A percentile compares a stretch with the other conserved stretches of the same genome.
Evolutionary conservation across 2,888 invertebrate species (phyloP).

Genomic region (Heliconius charithonia): DNA sequence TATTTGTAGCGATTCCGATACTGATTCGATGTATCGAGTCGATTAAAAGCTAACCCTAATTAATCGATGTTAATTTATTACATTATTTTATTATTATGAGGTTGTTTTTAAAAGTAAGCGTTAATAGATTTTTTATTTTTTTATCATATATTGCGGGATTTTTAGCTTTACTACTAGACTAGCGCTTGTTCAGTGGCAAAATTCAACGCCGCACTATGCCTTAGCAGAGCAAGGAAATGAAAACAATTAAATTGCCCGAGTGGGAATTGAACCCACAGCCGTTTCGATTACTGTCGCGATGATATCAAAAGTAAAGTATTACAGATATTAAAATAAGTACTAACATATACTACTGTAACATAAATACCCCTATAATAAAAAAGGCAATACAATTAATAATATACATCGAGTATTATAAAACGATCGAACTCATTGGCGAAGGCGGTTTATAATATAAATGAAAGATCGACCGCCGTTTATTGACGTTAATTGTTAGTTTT

Average conservation of each 20-base stretch:
- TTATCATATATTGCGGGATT: too few relatives aligned
- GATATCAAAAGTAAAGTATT: too few relatives aligned
- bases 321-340: neutral
- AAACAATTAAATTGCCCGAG: neutral
- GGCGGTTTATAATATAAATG: slow-evolving; percentile 63
- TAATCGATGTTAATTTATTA: slow-evolving; percentile 20
- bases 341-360: slow-evolving; percentile 2
- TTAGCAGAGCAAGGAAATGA: neutral
- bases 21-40: slow-evolving; percentile 74
- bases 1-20: slow-evolving; percentile 78
- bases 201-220: neutral
- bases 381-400: slow-evolving; percentile 25
- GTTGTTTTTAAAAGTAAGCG: neutral
- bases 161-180: neutral
- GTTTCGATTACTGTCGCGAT: too few relatives aligned
- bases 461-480: slow-evolving; percentile 62
- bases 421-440: slow-evolving; percentile 49
- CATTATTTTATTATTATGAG: neutral
- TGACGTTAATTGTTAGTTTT: slow-evolving; percentile 78
- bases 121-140: neutral
- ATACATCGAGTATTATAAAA: slow-evolving; percentile 43
- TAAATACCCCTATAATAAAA: slow-evolving; percentile 1
- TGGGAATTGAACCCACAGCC: too few relatives aligned
- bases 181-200: too few relatives aligned
- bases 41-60: slow-evolving; percentile 60